phyloP scores from a whole-genome alignment of 2,113 vertebrate species.

The Oreotragus oreotragus region DNA sequence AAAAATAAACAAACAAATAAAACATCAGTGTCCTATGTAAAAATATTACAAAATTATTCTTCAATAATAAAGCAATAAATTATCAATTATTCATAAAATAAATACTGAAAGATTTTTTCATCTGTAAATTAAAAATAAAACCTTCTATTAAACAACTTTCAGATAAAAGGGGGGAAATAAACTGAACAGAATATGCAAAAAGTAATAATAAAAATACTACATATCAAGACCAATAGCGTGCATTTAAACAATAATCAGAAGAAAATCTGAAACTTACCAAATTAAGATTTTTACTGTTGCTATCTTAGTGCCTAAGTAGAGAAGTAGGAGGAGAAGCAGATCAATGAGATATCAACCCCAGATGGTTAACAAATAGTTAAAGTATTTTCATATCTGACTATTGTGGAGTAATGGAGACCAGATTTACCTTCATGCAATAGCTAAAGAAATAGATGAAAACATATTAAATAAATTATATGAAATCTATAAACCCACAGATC shows the following conservation, averaged over 20 bases:
- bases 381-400: background rate
- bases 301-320: background rate
- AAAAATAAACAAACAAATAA: background rate
- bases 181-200: background rate
- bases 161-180: background rate
- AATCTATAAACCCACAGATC: background rate
- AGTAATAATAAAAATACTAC: background rate
- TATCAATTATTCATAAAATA: background rate
- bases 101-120: background rate
- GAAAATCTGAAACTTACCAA: background rate
- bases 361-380: background rate
- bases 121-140: background rate
- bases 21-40: background rate
- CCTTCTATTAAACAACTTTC: background rate
- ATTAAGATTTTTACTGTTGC: background rate
- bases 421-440: background rate
- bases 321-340: background rate
- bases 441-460: background rate
- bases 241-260: background rate
- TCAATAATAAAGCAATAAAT: background rate
- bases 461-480: background rate
- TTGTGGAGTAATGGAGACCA: background rate
- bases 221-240: background rate
- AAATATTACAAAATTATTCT: background rate
- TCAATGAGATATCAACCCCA: background rate